phyloP scores from a whole-genome alignment of 1,140 invertebrate species.

The Hycleus cichorii region DNA sequence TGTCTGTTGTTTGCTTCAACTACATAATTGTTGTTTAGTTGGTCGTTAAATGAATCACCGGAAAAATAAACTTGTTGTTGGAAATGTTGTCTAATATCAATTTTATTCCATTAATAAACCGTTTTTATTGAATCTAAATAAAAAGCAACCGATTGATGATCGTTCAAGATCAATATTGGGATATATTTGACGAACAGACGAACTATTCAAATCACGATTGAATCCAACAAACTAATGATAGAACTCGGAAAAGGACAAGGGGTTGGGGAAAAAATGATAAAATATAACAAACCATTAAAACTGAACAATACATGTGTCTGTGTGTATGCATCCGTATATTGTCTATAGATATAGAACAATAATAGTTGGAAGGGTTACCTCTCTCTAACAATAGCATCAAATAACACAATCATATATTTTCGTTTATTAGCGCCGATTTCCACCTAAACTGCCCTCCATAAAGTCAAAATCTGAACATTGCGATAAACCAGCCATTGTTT shows the following conservation, averaged over 20 bases:
- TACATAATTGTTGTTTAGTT: no score
- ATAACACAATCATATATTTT: conserved; percentile 37
- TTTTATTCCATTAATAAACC: conserved; percentile 13
- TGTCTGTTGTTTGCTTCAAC: no score
- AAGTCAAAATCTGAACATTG: conserved; percentile 43
- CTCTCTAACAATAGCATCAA: conserved; percentile 28
- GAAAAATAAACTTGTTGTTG: no score
- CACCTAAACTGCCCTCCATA: conserved; percentile 37
- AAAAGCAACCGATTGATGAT: conserved; percentile 14
- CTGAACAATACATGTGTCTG: conserved; percentile 21
- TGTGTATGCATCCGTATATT: no score
- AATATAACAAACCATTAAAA: conserved; percentile 31
- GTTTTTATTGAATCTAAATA: conserved; percentile 1
- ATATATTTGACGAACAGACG: no score
- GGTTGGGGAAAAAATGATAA: conserved; percentile 31
- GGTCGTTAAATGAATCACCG: no score
- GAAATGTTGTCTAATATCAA: not conserved
- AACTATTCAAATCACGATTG: no score
- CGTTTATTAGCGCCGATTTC: conserved; percentile 40
- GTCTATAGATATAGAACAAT: conserved; percentile 29
- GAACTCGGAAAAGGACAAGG: conserved; percentile 29
- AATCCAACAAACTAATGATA: conserved; percentile 16
- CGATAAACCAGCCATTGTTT: conserved; percentile 43
- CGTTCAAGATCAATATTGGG: not conserved
- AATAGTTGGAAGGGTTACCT: conserved; percentile 19